phyloP scores from a whole-genome alignment of 2,113 vertebrate species.

The Pituophis catenifer region DNA sequence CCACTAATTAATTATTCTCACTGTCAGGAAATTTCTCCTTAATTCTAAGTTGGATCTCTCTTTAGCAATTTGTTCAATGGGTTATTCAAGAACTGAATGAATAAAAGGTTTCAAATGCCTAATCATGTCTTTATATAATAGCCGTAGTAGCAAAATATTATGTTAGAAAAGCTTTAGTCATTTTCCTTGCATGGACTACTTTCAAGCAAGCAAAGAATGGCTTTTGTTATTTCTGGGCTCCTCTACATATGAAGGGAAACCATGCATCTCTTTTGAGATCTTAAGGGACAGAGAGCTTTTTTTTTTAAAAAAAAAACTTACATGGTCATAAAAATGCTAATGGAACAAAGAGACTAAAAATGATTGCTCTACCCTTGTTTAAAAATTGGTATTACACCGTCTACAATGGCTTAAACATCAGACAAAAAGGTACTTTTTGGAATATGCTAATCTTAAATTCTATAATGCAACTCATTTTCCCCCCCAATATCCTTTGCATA shows the following conservation, averaged over 20 bases:
- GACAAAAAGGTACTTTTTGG: neutral
- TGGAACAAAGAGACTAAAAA: neutral
- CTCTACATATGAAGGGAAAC: neutral
- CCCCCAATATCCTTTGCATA: neutral
- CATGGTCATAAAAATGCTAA: neutral
- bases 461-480: neutral
- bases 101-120: neutral
- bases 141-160: neutral
- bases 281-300: neutral
- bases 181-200: neutral
- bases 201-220: neutral
- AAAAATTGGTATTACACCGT: neutral
- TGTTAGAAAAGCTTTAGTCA: neutral
- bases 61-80: neutral
- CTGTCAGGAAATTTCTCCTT: neutral
- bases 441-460: neutral
- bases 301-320: neutral
- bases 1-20: neutral
- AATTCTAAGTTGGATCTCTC: neutral
- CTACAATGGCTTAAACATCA: neutral
- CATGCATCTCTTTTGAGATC: neutral
- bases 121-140: neutral
- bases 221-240: neutral
- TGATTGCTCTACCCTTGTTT: neutral
- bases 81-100: neutral